Conservation (phyloP, 2,888 invertebrate species). For the Nysson spinosus region DNA sequence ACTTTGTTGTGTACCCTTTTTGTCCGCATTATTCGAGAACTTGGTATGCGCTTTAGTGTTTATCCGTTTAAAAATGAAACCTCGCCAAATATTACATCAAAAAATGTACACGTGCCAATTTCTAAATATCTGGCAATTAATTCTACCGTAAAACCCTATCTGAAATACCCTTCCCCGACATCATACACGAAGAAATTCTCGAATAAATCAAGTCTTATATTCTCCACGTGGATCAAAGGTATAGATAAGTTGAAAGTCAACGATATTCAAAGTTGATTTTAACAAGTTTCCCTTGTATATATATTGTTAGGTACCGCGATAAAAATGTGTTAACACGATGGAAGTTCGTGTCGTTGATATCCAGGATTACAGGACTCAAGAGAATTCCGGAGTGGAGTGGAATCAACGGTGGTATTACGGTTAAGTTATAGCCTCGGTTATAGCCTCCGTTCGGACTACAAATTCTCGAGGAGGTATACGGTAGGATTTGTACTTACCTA, state of each 20-base stretch:
- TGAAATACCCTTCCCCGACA: too few relatives aligned
- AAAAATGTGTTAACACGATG: conserved; percentile 22
- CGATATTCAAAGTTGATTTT: too few relatives aligned
- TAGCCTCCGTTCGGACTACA: conserved; percentile 60
- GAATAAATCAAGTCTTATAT: too few relatives aligned
- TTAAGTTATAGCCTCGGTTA: conserved; percentile 63
- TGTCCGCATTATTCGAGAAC: conserved; percentile 40
- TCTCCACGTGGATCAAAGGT: too few relatives aligned
- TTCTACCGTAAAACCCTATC: background rate
- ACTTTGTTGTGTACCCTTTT: conserved; percentile 36
- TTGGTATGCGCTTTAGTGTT: conserved; percentile 20
- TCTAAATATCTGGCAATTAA: background rate
- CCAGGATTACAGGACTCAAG: conserved; percentile 32
- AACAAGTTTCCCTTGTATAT: too few relatives aligned
- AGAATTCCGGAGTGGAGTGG: conserved; percentile 44
- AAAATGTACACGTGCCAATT: background rate
- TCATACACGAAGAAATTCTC: too few relatives aligned
- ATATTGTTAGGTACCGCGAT: background rate
- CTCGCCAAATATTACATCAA: conserved; percentile 3
- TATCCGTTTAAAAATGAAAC: conserved; percentile 8
- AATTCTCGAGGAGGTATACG: conserved; percentile 55
- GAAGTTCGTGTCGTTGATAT: conserved; percentile 46
- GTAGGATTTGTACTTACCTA: conserved; percentile 61
- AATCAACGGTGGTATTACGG: conserved; percentile 51
- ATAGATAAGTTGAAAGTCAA: too few relatives aligned